A percentile compares a stretch with the other conserved stretches of the same genome.
phyloP scores from a whole-genome alignment of 2,888 invertebrate genomes.

The Trachelus troglodyta region DNA sequence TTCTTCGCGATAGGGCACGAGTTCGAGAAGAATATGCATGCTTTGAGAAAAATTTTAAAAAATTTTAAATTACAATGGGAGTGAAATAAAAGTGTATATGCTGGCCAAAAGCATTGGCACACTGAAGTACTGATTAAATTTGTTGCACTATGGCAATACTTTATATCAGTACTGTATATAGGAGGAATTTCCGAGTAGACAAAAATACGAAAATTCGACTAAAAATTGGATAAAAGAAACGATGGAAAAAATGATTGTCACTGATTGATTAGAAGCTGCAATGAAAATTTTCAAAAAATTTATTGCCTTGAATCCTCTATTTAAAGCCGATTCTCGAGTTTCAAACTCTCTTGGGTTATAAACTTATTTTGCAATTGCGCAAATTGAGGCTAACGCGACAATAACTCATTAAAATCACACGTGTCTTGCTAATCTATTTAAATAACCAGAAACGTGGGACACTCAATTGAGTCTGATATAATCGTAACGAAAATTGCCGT shows the following conservation, averaged over 20 bases:
- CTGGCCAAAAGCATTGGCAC: too few species aligned
- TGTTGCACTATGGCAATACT: too few species aligned
- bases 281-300: neutral
- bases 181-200: too few species aligned
- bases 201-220: neutral
- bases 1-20: neutral
- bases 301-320: neutral
- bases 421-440: neutral
- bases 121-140: too few species aligned
- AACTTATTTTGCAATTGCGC: neutral
- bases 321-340: neutral
- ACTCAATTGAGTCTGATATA: neutral
- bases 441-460: neutral
- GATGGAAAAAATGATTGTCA: neutral
- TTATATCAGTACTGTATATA: too few species aligned
- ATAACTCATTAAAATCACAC: neutral
- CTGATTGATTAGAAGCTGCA: neutral
- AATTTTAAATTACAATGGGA: too few species aligned
- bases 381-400: neutral
- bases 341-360: neutral
- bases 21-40: neutral
- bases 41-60: neutral
- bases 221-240: neutral
- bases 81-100: too few species aligned
- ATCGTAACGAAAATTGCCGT: neutral